Conservation (phyloP, 2,797 vertebrate genomes). For the Platalea minor region DNA sequence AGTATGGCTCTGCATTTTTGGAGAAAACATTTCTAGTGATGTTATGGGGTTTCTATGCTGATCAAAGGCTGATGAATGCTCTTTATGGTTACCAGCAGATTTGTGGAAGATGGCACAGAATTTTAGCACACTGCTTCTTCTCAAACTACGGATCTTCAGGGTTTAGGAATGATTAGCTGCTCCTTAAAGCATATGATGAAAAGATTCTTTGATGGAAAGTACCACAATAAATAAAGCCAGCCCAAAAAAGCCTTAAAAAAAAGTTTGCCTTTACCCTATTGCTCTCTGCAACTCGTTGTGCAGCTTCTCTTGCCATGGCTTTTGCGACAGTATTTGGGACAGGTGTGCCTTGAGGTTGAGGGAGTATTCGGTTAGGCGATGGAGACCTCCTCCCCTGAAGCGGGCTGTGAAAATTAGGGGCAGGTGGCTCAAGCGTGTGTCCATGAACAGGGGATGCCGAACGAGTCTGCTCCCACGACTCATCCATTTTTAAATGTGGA, state of each 20-base stretch:
- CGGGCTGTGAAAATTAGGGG: slow-evolving; percentile 70
- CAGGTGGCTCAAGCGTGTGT: slow-evolving; percentile 84
- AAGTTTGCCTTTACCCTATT: slow-evolving; percentile 78
- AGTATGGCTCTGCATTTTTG: not conserved
- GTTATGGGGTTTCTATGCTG: not conserved
- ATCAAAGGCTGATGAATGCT: not conserved
- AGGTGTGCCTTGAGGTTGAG: slow-evolving; percentile 92
- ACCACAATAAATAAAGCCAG: not conserved
- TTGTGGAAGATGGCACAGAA: not conserved
- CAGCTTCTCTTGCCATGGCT: slow-evolving; percentile 96
- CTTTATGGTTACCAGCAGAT: not conserved
- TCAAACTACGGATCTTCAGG: not conserved
- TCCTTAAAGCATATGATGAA: not conserved
- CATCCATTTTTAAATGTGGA: slow-evolving; percentile 75
- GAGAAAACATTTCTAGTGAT: not conserved
- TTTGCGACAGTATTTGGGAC: slow-evolving; percentile 91
- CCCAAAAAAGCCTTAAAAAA: not conserved
- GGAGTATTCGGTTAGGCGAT: slow-evolving; percentile 93
- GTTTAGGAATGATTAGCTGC: not conserved
- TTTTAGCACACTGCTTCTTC: not conserved
- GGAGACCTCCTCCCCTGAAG: slow-evolving; percentile 81
- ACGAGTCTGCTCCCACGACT: slow-evolving; percentile 87
- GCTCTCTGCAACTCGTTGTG: slow-evolving; percentile 89
- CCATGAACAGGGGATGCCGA: slow-evolving; percentile 77
- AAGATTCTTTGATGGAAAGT: not conserved